Evolutionary conservation across 2,797 vertebrate genomes (phyloP), one percentile per base, ranked within the genome.

Genomic region (Arrhamphus sclerolepis): DNA sequence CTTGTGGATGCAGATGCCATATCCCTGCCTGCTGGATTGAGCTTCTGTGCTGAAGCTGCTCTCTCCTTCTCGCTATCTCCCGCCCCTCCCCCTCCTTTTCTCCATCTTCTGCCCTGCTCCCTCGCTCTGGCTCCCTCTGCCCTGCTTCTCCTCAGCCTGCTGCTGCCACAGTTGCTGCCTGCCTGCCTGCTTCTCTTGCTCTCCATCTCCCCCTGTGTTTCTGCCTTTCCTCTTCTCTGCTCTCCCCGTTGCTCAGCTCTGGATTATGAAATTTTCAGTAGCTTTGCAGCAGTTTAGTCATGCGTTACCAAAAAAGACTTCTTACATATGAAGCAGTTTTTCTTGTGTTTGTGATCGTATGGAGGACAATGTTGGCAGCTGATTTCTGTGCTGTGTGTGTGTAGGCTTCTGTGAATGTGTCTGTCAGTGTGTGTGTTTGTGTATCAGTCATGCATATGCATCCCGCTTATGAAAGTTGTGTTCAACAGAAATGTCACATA

Each of bases 181-280:
- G 80, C 64, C 51, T 61, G 82, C 77, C 79, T 78, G 74, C 61
- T 56, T 62, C 77, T 76, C 66, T 78, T 59, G 46, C 73, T 80
- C 57, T 60, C 70, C 69, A 39, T 72, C 85, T 72, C 79, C 71
- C 52, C 57, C 34, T 4, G 34, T 38, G 13, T 64, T 77, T 79
- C 69, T 21, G 43, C 43, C 61, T 29, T 57, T 40, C 59, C 56
- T 60, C 58, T 61, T 56, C 71, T 39, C 54, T 26, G 44, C 76
- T 72, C 72, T 78, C 64, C 69, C 75, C 73, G 58, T 49, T 41
- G 61, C 77, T 84, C 76, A 18, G 70, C 82, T 81, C 83, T 75
- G 72, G 62, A 89, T 89, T 88, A 92, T 93, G 77, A 93, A 87
- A 92, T 89, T 92, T 93, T 91, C 89, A 94, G 89, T 88, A 93